Base-by-base conservation (phyloP, 2,888 invertebrate species). In the Tenthredo amoena region DNA sequence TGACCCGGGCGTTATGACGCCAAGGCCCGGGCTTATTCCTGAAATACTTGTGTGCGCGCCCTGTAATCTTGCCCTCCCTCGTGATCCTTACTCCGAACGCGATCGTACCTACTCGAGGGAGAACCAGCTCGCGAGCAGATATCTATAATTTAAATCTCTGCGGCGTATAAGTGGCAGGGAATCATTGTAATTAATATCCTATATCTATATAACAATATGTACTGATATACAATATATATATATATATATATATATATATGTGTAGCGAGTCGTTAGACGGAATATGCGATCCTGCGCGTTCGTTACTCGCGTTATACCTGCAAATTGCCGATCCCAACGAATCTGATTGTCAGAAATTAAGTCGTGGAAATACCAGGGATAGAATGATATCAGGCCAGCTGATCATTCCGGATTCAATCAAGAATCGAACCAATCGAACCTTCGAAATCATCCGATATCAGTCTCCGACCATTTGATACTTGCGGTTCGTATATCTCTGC, bases 101-200 rank as follows among this genome's bases (percentile, higher is more conserved):
- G 50, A 31, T 77, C 37, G 55, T 77, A 55, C 77, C 77, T 34
- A 77, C 77, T 77, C 77, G 31, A 31, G 50, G 77, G 62, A 81
- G 62, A 50, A 81, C 31, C 31, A 55, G 12, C 83, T 55, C 85
- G 85, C 68, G 72, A 84, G 58, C 71, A 84, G 85, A 86, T 88
- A 89, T 91, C 91, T 91, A 91, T 91, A 91, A 91, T 91, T 91
- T 91, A 89, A 91, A 91, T 91, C 91, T 91, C 88, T 87, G 87
- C 87, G 81, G 86, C 85, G 86, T 88, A 87, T 90, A 91, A 91
- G 89, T 90, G 90, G 90, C 88, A 88, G 89, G 88, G 88, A 90
- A 91, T 90, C 87, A 90, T 90, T 91, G 91, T 90, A 91, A 91
- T 91, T 91, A 91, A 91, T 90, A 89, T 88, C 86, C 87, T 87